Evolutionary conservation across 2,888 invertebrate genomes (phyloP).

Genomic region (Melieria omissa): DNA sequence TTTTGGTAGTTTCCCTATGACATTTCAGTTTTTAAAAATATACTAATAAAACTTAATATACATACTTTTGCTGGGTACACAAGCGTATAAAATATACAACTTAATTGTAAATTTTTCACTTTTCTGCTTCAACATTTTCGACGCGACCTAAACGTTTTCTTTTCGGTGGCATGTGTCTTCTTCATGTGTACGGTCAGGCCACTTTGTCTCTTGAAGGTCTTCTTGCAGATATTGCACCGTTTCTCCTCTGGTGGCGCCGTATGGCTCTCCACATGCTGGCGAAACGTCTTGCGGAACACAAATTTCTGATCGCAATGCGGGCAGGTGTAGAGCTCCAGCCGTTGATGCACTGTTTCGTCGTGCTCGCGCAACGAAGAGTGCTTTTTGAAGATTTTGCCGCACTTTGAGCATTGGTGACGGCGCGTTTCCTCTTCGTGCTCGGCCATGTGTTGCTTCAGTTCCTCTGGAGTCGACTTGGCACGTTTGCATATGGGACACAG

Average conservation of each 20-base stretch:
- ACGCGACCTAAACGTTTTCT: too few relatives aligned
- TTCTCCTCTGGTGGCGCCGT: too few relatives aligned
- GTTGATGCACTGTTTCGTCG: conserved; percentile 40
- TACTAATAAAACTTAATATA: too few relatives aligned
- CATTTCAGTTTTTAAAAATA: too few relatives aligned
- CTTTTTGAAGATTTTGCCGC: conserved; percentile 40
- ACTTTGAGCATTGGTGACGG: conserved; percentile 37
- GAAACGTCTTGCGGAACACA: conserved; percentile 37
- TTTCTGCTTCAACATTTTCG: too few relatives aligned
- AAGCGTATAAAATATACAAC: too few relatives aligned
- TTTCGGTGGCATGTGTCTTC: not conserved
- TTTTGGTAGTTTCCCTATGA: too few relatives aligned
- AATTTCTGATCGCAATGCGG: conserved; percentile 37
- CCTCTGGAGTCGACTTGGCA: conserved; percentile 28
- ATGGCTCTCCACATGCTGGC: conserved; percentile 18
- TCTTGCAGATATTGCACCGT: conserved; percentile 22
- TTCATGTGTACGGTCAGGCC: conserved; percentile 20
- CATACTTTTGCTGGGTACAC: too few relatives aligned
- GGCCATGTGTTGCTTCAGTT: conserved; percentile 36
- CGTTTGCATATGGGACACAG: conserved; percentile 43
- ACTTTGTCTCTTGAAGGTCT: conserved; percentile 19
- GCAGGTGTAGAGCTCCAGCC: conserved; percentile 38
- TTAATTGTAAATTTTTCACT: too few relatives aligned
- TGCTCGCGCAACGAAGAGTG: conserved; percentile 38
- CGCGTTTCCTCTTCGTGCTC: conserved; percentile 33